These are phyloP conservation scores for Caenorhabditis imperialis DNA, from an alignment of 2,888 invertebrate species.

Conservation along the genomic window DNA sequence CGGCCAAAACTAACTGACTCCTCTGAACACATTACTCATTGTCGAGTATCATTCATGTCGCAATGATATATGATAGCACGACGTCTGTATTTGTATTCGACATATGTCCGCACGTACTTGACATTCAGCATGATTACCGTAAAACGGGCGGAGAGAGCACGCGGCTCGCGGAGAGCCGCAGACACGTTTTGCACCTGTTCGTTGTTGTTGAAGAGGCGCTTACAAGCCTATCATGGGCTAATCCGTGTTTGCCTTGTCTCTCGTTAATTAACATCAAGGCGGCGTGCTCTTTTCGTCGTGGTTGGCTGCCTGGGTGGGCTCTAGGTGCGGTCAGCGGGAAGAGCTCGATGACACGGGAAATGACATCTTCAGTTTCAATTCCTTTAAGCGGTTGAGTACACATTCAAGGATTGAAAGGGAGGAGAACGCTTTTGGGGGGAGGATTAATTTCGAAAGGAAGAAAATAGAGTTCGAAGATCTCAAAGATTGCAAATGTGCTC, in stretches of 20 bases:
- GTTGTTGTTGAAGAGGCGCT: slow-evolving; percentile 53
- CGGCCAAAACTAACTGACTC: neutral
- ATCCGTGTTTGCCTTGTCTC: slow-evolving; percentile 45
- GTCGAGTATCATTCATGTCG: no score
- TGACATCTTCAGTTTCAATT: slow-evolving; percentile 56
- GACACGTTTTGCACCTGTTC: slow-evolving; percentile 43
- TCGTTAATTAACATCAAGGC: slow-evolving; percentile 52
- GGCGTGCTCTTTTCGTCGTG: slow-evolving; percentile 33
- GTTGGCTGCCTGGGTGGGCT: neutral
- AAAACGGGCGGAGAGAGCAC: slow-evolving; percentile 12
- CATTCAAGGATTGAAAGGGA: slow-evolving; percentile 24
- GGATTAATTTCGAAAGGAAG: no score
- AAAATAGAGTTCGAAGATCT: no score
- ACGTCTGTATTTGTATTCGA: slow-evolving; percentile 30
- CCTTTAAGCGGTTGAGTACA: slow-evolving; percentile 47
- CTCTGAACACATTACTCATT: neutral
- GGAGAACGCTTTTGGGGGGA: no score
- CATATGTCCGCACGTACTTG: slow-evolving; percentile 57
- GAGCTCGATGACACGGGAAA: slow-evolving; percentile 48
- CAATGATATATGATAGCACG: slow-evolving; percentile 45
- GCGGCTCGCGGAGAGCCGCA: slow-evolving; percentile 6
- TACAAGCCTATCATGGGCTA: slow-evolving; percentile 52
- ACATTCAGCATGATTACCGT: slow-evolving; percentile 50
- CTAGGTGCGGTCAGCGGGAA: neutral
- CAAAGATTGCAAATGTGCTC: no score